phyloP scores from a whole-genome alignment of 2,113 vertebrate species.

The Lagenorhynchus albirostris region DNA sequence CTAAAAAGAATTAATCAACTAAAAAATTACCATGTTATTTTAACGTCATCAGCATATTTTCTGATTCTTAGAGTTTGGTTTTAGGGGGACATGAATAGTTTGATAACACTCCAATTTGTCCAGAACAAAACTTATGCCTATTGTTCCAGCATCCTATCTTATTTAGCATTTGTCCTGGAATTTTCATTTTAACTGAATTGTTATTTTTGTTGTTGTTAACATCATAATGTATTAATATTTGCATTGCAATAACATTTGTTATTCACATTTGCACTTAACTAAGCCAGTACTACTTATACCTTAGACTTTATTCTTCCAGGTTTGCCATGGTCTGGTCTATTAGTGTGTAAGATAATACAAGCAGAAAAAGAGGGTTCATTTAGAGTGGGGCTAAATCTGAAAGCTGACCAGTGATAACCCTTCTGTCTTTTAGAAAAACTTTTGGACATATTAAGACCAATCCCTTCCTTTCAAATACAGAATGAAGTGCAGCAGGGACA shows the following conservation, averaged over 20 bases:
- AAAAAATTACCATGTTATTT: background rate
- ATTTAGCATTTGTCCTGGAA: background rate
- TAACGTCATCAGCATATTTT: background rate
- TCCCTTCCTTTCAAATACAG: background rate
- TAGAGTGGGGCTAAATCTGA: background rate
- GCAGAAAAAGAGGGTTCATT: background rate
- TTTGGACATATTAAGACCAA: background rate
- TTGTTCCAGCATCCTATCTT: background rate
- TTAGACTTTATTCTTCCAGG: background rate
- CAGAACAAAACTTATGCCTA: background rate
- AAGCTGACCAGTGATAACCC: background rate
- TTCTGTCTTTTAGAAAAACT: background rate
- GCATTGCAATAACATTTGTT: background rate
- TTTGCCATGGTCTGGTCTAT: background rate
- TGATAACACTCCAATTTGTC: background rate
- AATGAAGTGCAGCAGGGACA: background rate
- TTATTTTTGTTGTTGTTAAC: background rate
- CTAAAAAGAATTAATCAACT: background rate
- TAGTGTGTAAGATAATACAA: background rate
- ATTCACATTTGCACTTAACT: background rate
- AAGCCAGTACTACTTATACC: background rate
- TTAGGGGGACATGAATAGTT: background rate
- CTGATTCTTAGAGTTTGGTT: background rate
- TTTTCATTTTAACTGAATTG: background rate
- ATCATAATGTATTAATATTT: background rate